Conservation (phyloP, 1,140 invertebrate genomes). For the Manduca sexta region DNA sequence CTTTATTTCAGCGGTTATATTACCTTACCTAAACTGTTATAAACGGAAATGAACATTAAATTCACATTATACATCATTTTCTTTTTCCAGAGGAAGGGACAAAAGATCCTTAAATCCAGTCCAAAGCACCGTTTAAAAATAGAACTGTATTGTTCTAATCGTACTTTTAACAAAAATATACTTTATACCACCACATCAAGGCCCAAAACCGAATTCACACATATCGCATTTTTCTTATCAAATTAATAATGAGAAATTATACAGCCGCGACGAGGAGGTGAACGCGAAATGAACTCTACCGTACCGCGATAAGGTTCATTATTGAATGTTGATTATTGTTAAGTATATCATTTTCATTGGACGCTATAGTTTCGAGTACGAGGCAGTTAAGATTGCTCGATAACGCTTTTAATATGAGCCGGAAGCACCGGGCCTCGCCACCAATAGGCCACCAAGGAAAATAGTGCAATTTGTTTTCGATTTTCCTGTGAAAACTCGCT, state of each 20-base stretch:
- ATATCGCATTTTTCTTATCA: constrained; percentile 51
- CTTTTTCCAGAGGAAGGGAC: background rate
- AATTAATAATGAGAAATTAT: constrained; percentile 66
- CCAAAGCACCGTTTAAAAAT: constrained; percentile 1
- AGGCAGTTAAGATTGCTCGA: constrained; percentile 65
- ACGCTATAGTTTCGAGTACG: constrained; percentile 63
- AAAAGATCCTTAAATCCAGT: background rate
- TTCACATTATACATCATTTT: background rate
- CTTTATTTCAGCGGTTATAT: too few species aligned
- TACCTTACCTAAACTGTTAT: too few species aligned
- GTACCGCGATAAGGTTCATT: constrained; percentile 20
- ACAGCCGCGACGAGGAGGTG: constrained; percentile 17
- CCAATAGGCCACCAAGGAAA: constrained; percentile 44
- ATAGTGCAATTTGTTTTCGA: constrained; percentile 46
- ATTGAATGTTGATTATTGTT: constrained; percentile 26
- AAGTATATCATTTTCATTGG: constrained; percentile 61
- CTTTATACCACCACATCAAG: constrained; percentile 1
- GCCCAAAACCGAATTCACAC: constrained; percentile 5
- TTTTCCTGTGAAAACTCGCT: constrained; percentile 18
- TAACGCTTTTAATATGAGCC: constrained; percentile 69
- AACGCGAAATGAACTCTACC: constrained; percentile 21
- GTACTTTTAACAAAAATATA: constrained; percentile 1
- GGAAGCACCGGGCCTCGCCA: constrained; percentile 48
- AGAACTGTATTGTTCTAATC: background rate
- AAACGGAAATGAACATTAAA: too few species aligned